These are phyloP conservation scores for Noctua comes DNA, from an alignment of 2,888 invertebrate genomes.

Conservation along the genomic window DNA sequence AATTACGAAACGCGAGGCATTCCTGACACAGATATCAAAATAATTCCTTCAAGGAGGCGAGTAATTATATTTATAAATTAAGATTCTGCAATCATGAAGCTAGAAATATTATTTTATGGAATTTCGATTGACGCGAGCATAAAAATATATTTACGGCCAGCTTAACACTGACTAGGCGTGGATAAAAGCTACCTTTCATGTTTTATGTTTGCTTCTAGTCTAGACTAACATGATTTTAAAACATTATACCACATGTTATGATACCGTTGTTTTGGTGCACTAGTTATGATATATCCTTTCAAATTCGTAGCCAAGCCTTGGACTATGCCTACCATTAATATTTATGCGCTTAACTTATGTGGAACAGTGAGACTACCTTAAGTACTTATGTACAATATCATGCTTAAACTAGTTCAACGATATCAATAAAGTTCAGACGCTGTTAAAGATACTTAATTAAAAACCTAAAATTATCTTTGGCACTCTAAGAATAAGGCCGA, in stretches of 20 bases:
- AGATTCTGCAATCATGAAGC: conserved; percentile 30
- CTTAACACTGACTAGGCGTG: background rate
- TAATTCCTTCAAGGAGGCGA: conserved; percentile 37
- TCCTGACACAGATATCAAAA: conserved; percentile 49
- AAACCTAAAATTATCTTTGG: background rate
- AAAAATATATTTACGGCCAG: conserved; percentile 14
- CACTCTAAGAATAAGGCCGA: background rate
- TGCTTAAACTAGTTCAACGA: background rate
- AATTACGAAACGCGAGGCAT: conserved; percentile 44
- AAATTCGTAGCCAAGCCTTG: conserved; percentile 33
- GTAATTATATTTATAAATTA: conserved; percentile 40
- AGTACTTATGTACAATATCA: background rate
- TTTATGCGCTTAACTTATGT: conserved; percentile 29
- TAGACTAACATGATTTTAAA: background rate
- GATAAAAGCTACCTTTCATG: conserved; percentile 7
- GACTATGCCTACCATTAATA: conserved; percentile 42
- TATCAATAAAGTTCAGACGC: background rate
- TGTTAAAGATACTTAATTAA: background rate
- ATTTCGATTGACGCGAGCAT: conserved; percentile 17
- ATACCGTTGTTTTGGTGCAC: conserved; percentile 16
- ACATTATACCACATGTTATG: conserved; percentile 13
- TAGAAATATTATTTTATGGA: conserved; percentile 30
- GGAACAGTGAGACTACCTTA: background rate
- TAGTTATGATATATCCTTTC: conserved; percentile 35
- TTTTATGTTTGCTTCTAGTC: conserved; percentile 12